Evolutionary conservation across 2,113 vertebrate species (phyloP).

Genomic region (Lota lota): DNA sequence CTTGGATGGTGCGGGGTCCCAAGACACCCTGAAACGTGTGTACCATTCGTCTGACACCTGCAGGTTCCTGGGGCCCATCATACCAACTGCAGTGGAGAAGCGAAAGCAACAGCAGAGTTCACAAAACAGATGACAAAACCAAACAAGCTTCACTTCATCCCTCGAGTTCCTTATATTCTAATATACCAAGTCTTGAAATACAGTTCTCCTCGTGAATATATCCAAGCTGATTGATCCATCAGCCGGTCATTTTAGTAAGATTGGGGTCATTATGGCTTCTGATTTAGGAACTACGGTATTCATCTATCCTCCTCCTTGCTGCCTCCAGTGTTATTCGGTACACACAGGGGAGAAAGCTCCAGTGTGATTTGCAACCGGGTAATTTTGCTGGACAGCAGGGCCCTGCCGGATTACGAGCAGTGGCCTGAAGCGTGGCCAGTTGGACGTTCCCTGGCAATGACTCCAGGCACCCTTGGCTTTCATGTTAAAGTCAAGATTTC

Average conservation of each 20-base stretch:
- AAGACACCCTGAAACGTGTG: slow-evolving; percentile 93
- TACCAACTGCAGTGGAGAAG: slow-evolving; percentile 77
- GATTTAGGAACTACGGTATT: too few relatives aligned
- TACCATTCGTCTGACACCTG: slow-evolving; percentile 97
- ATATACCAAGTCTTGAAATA: too few relatives aligned
- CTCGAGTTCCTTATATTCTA: neutral
- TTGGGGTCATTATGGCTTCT: too few relatives aligned
- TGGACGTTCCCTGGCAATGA: slow-evolving; percentile 40
- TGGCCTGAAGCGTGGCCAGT: slow-evolving; percentile 29
- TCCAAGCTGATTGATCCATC: too few relatives aligned
- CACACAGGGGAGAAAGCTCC: neutral
- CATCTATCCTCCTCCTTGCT: too few relatives aligned
- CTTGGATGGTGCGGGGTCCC: slow-evolving; percentile 88
- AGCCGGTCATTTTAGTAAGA: too few relatives aligned
- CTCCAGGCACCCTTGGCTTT: slow-evolving; percentile 18
- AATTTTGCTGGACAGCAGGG: slow-evolving; percentile 25
- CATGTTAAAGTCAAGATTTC: slow-evolving; percentile 27
- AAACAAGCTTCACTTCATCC: slow-evolving; percentile 8
- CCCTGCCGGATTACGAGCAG: slow-evolving; percentile 17
- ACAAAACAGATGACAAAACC: neutral
- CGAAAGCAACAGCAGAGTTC: neutral
- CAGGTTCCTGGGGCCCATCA: slow-evolving; percentile 91
- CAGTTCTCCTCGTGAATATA: too few relatives aligned
- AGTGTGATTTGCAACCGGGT: slow-evolving; percentile 35
- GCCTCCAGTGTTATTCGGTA: neutral